Evolutionary conservation across 2,797 vertebrate species (phyloP).

Genomic region (Siniperca undulata): DNA sequence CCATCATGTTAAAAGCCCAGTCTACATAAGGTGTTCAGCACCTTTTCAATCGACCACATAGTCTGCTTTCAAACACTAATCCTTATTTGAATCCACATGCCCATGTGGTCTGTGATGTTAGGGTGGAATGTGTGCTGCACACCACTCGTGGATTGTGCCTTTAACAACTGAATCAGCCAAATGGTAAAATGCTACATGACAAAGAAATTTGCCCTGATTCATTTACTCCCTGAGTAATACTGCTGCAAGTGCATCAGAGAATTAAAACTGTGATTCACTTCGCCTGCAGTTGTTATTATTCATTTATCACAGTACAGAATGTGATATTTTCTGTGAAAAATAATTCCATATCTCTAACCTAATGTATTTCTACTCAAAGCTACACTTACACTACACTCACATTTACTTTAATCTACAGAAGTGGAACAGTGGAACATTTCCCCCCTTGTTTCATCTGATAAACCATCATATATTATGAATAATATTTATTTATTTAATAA

Average conservation of each 20-base stretch:
- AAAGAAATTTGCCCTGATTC: neutral
- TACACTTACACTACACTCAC: neutral
- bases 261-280: neutral
- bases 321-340: neutral
- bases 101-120: neutral
- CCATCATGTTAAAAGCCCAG: neutral
- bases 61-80: neutral
- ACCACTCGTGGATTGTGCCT: neutral
- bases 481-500: neutral
- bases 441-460: neutral
- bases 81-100: neutral
- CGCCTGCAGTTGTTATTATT: neutral
- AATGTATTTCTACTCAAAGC: neutral
- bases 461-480: neutral
- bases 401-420: neutral
- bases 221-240: neutral
- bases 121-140: neutral
- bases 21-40: neutral
- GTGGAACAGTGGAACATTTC: neutral
- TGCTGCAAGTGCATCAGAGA: neutral
- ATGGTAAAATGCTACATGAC: neutral
- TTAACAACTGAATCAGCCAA: slow-evolving; percentile 15
- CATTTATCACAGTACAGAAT: neutral
- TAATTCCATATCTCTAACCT: neutral
- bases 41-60: neutral